Base-by-base conservation (phyloP, 1,140 invertebrate species). In the Sesamia nonagrioides region DNA sequence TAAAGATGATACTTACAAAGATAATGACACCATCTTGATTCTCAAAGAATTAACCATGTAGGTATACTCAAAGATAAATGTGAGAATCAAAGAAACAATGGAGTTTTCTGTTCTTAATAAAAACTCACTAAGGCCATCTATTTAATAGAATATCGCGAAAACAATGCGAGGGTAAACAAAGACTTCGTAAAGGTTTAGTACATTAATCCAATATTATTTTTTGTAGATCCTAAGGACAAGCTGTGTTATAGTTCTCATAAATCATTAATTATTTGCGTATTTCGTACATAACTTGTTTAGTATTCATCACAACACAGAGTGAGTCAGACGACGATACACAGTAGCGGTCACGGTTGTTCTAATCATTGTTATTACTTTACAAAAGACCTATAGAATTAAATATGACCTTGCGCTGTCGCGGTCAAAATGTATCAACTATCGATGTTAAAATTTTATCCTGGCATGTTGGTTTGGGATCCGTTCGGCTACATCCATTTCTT, bases 261-360 rank as follows among this genome's bases (percentile, higher is more conserved):
- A 35, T 71, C 27, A 15, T 71, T 52, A 37, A 61, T 61, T 37
- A 13, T n/a, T 37, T 33, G n/a, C 13, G 6, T 69, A 69, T 33
- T 27, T 21, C 21, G 45, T 18, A 27, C 33, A 35, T 17, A 17
- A 21, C 54, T 58, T 73, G 48, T 35, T 73, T 58, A 56, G 52
- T 73, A 73, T 73, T 73, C 71, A 73, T 58, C 35, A 9, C 50
- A 73, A 54, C 73, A 61, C 56, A 18, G 27, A 48, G 42, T 74
- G 72, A 74, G 18, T 74, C 72, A 74, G 56, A 74, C 54, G 6
- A 71, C 13, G 58, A 61, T 48, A 75, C 37, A 56, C 73, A 75
- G 58, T 75, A 75, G 73, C 73, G 27, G 56, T 61, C 58, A 75
- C 73, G 73, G 73, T 50, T 74, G 54, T 63, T 74, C 63, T 63